Conservation (phyloP, 2,113 vertebrate species). For the Tupaia tana region DNA sequence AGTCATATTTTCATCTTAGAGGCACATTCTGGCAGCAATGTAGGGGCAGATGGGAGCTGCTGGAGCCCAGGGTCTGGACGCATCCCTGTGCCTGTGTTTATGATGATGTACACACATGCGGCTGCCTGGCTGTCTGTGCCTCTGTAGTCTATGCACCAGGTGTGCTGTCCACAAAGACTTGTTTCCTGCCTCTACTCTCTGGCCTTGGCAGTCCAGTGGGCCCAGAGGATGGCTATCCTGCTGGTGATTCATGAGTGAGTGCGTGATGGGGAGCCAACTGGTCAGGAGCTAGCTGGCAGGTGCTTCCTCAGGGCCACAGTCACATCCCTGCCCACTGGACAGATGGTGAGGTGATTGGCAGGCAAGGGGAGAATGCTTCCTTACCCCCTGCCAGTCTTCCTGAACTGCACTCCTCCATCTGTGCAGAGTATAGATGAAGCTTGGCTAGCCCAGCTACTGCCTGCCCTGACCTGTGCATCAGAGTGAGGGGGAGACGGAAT, state of each 20-base stretch:
- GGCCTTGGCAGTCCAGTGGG: not conserved
- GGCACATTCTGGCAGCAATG: not conserved
- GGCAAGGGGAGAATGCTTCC: not conserved
- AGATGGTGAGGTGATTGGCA: not conserved
- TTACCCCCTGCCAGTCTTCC: not conserved
- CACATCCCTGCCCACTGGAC: not conserved
- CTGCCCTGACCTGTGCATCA: not conserved
- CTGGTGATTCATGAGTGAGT: not conserved
- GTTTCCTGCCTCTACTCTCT: not conserved
- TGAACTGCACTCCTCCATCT: not conserved
- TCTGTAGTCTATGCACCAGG: not conserved
- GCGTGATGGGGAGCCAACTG: accelerated
- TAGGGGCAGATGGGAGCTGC: not conserved
- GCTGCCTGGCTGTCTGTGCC: not conserved
- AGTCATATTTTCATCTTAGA: not conserved
- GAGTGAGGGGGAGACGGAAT: not conserved
- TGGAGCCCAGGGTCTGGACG: not conserved
- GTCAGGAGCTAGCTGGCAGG: not conserved
- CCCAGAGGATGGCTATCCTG: not conserved
- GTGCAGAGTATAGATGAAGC: not conserved
- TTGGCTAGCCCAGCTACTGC: too few species aligned
- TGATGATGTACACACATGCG: not conserved
- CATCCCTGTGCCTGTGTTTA: not conserved
- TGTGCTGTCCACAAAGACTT: not conserved
- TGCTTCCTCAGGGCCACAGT: constrained; percentile 29